Evolutionary conservation across 2,888 invertebrate species (phyloP).

Genomic region (Ophion slaviceki): DNA sequence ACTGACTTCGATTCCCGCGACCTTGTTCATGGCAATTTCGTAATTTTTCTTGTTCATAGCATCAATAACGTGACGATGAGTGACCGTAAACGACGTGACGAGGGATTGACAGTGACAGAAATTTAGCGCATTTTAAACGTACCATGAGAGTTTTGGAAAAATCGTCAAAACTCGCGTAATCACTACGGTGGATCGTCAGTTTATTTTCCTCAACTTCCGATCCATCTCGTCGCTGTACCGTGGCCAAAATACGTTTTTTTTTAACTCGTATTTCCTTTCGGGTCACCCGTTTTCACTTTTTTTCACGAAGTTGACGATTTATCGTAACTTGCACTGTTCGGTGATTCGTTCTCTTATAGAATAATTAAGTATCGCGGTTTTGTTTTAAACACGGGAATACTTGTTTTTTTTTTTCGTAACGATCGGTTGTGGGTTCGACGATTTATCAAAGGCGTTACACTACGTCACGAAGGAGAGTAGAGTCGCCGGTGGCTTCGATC

Average conservation of each 20-base stretch:
- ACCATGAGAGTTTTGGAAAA: constrained; percentile 24
- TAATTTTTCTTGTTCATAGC: constrained; percentile 19
- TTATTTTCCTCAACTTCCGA: constrained; percentile 19
- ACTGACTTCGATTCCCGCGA: constrained; percentile 7
- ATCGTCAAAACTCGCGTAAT: constrained; percentile 1
- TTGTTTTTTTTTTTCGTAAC: constrained; percentile 19
- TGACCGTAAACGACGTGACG: background rate
- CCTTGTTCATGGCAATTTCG: constrained; percentile 27
- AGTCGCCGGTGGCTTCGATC: constrained; percentile 68
- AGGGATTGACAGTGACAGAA: background rate
- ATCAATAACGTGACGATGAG: constrained; percentile 17
- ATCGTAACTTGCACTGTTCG: constrained; percentile 8
- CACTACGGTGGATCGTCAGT: constrained; percentile 17
- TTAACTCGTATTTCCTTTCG: no score
- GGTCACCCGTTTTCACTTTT: background rate
- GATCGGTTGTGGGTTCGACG: constrained; percentile 10
- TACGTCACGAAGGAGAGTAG: constrained; percentile 62
- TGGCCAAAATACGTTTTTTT: constrained; percentile 3
- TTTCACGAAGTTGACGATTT: background rate
- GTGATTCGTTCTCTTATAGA: background rate
- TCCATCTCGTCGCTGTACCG: constrained; percentile 34
- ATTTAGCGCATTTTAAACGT: constrained; percentile 41
- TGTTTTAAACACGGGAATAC: background rate
- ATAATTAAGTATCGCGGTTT: constrained; percentile 28
- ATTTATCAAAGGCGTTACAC: constrained; percentile 32